Evolutionary conservation across 2,113 vertebrate genomes (phyloP).

Genomic region (Python bivittatus): DNA sequence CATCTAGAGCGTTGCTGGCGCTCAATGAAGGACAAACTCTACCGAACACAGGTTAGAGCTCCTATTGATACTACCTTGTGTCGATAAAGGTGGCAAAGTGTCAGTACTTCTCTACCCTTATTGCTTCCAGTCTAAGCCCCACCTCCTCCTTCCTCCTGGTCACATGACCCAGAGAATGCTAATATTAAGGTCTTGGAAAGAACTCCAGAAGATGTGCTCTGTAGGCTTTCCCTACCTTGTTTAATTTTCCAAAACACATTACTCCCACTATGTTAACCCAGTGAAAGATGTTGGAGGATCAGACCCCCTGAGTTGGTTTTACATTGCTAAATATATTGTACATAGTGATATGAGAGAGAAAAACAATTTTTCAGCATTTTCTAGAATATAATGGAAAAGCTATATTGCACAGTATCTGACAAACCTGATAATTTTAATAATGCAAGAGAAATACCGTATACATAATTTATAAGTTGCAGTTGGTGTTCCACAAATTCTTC

Average conservation of each 20-base stretch:
- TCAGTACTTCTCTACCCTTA: no score
- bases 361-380: conserved; percentile 32
- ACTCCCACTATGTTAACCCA: background rate
- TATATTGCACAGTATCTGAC: conserved; percentile 13
- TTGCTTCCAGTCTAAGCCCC: no score
- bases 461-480: background rate
- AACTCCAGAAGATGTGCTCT: background rate
- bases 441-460: background rate
- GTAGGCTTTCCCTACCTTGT: background rate
- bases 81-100: no score
- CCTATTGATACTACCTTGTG: no score
- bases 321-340: background rate
- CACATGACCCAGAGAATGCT: background rate
- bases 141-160: no score
- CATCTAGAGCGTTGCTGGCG: no score
- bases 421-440: background rate
- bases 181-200: background rate
- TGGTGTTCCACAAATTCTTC: conserved; percentile 10
- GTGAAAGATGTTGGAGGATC: background rate
- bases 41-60: no score
- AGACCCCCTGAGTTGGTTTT: background rate
- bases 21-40: no score
- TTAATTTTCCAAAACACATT: background rate
- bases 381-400: conserved; percentile 24
- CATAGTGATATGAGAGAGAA: background rate